These are phyloP conservation scores for Drosophila imparisetae DNA, from an alignment of 2,888 invertebrate genomes.

Conservation along the genomic window DNA sequence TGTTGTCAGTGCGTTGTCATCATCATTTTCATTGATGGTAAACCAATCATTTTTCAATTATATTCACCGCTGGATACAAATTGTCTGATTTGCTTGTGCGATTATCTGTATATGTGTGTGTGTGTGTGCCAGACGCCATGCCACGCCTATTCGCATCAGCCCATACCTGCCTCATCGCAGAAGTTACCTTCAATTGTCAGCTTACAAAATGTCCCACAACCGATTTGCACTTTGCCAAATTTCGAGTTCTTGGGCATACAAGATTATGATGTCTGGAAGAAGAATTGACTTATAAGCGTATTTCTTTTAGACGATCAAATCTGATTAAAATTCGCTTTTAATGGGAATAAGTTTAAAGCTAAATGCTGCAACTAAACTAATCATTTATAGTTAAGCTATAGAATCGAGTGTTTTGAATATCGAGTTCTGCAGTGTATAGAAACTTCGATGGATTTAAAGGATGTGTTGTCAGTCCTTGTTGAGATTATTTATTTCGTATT, in stretches of 20 bases:
- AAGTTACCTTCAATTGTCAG: slow-evolving; percentile 26
- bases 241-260: neutral
- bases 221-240: slow-evolving; percentile 21
- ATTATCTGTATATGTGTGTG: slow-evolving; percentile 5
- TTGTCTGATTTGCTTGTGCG: slow-evolving; percentile 74
- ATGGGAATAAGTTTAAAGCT: neutral
- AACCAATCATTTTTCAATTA: slow-evolving; percentile 80
- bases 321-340: neutral
- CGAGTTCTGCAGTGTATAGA: neutral
- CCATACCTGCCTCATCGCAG: slow-evolving; percentile 5
- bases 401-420: neutral
- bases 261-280: neutral
- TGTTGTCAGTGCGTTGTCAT: slow-evolving; percentile 68
- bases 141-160: slow-evolving; percentile 32
- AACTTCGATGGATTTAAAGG: slow-evolving; percentile 4
- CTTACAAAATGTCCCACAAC: slow-evolving; percentile 33
- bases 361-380: neutral
- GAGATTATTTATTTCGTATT: neutral
- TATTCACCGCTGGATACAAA: slow-evolving; percentile 79
- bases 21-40: slow-evolving; percentile 78
- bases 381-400: neutral
- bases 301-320: neutral
- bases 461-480: neutral
- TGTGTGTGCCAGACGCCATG: slow-evolving; percentile 43
- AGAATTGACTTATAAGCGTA: neutral